A percentile compares a stretch with the other conserved stretches of the same genome.
phyloP scores from a whole-genome alignment of 2,113 vertebrate species.

The Climacteris rufus region DNA sequence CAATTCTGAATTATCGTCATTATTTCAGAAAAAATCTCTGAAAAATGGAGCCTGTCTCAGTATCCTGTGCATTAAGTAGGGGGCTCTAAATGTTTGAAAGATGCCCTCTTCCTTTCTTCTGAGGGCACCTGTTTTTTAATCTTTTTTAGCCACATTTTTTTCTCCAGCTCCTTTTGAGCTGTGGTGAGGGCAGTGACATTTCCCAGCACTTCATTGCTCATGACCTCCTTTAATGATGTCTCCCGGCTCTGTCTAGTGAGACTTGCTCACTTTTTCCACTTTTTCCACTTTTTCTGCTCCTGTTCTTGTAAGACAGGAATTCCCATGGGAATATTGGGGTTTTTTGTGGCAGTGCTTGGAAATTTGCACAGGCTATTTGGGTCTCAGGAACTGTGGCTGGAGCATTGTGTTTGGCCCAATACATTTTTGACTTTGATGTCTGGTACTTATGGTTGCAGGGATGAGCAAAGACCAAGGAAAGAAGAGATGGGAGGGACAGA shows the following conservation, averaged over 20 bases:
- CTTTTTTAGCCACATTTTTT: neutral
- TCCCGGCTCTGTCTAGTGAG: neutral
- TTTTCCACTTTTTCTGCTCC: neutral
- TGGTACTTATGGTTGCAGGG: neutral
- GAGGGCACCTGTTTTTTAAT: neutral
- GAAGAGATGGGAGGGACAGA: neutral
- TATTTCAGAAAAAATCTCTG: neutral
- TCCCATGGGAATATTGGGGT: neutral
- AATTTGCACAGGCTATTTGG: neutral
- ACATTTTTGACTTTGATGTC: neutral
- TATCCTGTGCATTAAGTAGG: neutral
- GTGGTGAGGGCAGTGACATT: neutral
- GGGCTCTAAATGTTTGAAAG: neutral
- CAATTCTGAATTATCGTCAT: neutral
- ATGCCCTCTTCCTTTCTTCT: neutral
- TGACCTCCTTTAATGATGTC: neutral
- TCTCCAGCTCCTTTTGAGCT: neutral
- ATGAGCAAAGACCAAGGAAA: neutral
- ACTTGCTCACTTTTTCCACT: neutral
- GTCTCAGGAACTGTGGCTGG: neutral
- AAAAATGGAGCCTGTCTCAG: neutral
- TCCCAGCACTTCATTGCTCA: neutral
- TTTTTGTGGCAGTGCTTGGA: neutral
- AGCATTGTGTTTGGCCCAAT: neutral
- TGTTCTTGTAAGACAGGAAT: neutral